Base-by-base conservation (phyloP, 2,797 vertebrate species). In the Crax fasciolata region DNA sequence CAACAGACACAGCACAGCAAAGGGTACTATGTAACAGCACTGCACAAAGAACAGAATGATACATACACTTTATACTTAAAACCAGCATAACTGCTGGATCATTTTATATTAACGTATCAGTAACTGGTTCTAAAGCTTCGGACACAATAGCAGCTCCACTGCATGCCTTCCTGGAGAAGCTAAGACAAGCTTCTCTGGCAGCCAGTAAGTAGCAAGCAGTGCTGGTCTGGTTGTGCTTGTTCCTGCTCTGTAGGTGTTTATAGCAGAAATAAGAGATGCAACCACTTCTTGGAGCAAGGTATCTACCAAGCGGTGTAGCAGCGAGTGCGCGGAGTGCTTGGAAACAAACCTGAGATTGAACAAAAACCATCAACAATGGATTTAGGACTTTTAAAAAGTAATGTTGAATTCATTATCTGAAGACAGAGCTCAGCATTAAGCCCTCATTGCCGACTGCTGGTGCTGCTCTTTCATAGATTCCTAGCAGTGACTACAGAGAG, bases 231-330 rank as follows among this genome's bases (percentile, higher is more conserved):
- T 96, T 65, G 74, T 72, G 74, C 92, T 86, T 94, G 92, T 55
- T 92, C 63, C 63, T 81, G 38, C 58, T 89, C 73, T 87, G 0
- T 8, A 52, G 63, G 48, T 52, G 90, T 88, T 95, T 85, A 24
- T 10, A 75, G 67, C 41, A 78, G 71, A 83, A 94, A 84, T 54
- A 84, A 79, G 39, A 87, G 55, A 51, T 3, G 28, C 88, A 92
- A 90, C 90, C 81, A 95, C 94, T 52, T 94, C 96, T 92, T 82
- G n/a, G 80, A 95, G 89, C 91, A 95, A 89, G 90, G 7, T 20
- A n/a, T 72, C 72, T 54, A 61, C 76, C 70, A 88, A 25, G 49
- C 41, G 11, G 4, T 80, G 66, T 30, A 84, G 62, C 85, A 86
- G 71, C 49, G 9, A 79, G 44, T 3, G 2, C 1, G 9, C 44